Conservation (phyloP, 2,888 invertebrate genomes). For the Mycalesis mineus region DNA sequence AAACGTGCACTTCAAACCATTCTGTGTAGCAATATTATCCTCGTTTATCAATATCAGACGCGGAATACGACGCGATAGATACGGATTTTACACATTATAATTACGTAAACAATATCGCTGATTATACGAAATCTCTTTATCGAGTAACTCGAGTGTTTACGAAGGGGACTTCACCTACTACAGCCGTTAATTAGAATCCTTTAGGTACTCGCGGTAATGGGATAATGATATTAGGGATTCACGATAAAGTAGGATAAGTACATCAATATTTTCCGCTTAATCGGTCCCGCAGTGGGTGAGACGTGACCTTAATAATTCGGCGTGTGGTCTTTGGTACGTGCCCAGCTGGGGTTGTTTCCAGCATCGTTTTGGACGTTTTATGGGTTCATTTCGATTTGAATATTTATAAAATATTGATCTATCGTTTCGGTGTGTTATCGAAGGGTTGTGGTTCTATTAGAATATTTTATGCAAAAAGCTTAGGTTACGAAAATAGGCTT, state of each 20-base stretch:
- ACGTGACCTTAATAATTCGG: constrained; percentile 19
- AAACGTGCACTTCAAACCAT: no score
- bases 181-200: constrained; percentile 10
- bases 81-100: constrained; percentile 50
- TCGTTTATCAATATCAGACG: constrained; percentile 42
- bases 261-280: constrained; percentile 17
- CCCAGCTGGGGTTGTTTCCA: constrained; percentile 9
- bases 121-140: constrained; percentile 28
- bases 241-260: constrained; percentile 12
- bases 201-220: constrained; percentile 12
- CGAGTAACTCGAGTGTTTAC: constrained; percentile 21
- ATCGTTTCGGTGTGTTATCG: neutral
- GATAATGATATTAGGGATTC: constrained; percentile 11
- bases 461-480: neutral
- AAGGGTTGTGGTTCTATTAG: neutral
- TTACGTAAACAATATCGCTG: constrained; percentile 50
- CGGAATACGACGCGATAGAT: constrained; percentile 47
- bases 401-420: neutral
- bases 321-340: constrained; percentile 18
- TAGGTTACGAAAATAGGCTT: no score
- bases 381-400: neutral
- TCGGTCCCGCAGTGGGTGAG: constrained; percentile 12
- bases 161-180: neutral
- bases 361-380: constrained; percentile 3
- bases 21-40: no score